Base-by-base conservation (phyloP, 2,797 vertebrate species). In the Margarornis squamiger region DNA sequence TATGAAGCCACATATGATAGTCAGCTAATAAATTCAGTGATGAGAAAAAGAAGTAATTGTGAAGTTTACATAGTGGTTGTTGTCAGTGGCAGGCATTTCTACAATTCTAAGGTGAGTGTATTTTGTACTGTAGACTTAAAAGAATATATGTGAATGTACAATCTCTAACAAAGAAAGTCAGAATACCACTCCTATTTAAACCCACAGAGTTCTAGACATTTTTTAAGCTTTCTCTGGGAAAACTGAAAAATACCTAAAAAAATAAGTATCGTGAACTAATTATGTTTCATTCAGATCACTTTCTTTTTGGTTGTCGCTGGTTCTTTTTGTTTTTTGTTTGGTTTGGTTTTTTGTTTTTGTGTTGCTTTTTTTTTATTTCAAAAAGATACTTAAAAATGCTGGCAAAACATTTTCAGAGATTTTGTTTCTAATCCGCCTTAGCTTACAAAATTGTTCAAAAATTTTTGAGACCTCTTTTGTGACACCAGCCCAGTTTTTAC, bases 1-100 rank as follows among this genome's bases (percentile, higher is more conserved):
- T 13, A 57, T 86, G 26, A 80, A 93, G 71, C 36, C 84, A 94
- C 11, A n/a, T 83, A 72, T 51, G 59, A 74, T 49, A 93, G 66
- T 49, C 27, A 96, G 38, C 51, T 95, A 96, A 92, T 90, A 93
- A 93, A 92, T 88, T 73, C 16, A 39, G 3, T 57, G 32, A 71
- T 72, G 61, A 93, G 89, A 46, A 76, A 74, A 88, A 59, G 29
- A 57, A 91, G 58, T 16, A 43, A 52, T 12, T n/a, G 32, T 49
- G 49, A 21, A 86, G 22, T 74, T 95, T 82, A 78, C 48, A 58
- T 12, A 67, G 59, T 61, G 23, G 9, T 70, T 87, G 58, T 36
- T 89, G 81, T 80, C 41, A 52, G 45, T 78, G 13, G 30, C 63
- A 92, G 15, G 17, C 63, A 86, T 88, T 76, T 89, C 39, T 91